phyloP scores from a whole-genome alignment of 2,113 vertebrate genomes.

The Paralichthys olivaceus region DNA sequence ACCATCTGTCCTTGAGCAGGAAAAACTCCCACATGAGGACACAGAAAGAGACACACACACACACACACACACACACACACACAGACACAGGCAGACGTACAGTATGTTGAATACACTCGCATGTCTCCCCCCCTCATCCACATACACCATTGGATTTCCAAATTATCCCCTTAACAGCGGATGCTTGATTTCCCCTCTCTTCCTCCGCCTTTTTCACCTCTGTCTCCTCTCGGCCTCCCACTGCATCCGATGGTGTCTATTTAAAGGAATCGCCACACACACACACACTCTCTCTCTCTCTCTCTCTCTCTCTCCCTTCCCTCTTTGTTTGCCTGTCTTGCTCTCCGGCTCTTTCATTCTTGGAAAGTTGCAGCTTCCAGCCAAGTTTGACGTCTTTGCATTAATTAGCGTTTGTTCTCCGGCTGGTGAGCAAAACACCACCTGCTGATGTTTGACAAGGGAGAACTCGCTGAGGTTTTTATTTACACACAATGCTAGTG shows the following conservation, averaged over 20 bases:
- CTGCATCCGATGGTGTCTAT: conserved; percentile 30
- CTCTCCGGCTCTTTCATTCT: not conserved
- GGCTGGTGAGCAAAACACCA: not conserved
- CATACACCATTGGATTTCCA: conserved; percentile 14
- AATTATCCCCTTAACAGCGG: conserved; percentile 38
- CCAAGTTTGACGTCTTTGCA: conserved; percentile 10
- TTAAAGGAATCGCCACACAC: conserved; percentile 5
- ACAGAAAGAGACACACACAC: conserved; percentile 11
- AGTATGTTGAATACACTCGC: not conserved
- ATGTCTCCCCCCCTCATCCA: not conserved
- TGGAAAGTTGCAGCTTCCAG: conserved; percentile 15
- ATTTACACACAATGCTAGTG: no score
- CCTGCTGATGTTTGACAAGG: conserved; percentile 29
- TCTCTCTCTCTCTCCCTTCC: not conserved
- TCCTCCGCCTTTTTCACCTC: conserved; percentile 32
- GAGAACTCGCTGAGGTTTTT: not conserved
- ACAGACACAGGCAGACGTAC: conserved; percentile 15
- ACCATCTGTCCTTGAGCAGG: conserved; percentile 45
- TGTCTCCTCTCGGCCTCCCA: conserved; percentile 12
- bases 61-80: conserved; percentile 8
- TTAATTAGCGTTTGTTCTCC: conserved; percentile 22
- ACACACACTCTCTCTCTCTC: not conserved
- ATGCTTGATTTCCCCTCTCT: conserved; percentile 25
- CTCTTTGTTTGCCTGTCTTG: not conserved
- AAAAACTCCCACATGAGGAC: conserved; percentile 25